These are phyloP conservation scores for Pterophyllum scalare DNA, from an alignment of 2,113 vertebrate species.

Conservation along the genomic window DNA sequence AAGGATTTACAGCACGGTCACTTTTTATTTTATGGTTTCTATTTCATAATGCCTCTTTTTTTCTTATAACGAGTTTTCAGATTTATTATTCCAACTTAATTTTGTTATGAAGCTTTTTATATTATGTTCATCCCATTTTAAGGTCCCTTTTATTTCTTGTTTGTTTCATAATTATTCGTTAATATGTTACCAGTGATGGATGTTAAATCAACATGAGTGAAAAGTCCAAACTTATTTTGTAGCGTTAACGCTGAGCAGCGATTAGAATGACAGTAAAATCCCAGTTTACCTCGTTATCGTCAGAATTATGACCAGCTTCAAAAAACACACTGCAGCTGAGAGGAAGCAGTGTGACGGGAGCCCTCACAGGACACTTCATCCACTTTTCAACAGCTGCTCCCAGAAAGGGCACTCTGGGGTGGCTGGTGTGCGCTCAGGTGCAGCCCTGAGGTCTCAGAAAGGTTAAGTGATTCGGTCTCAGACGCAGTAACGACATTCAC, in stretches of 20 bases:
- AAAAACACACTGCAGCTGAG: neutral
- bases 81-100: neutral
- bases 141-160: neutral
- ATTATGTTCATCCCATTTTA: neutral
- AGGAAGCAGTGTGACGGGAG: neutral
- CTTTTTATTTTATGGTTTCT: neutral
- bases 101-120: neutral
- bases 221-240: neutral
- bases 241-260: neutral
- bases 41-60: neutral
- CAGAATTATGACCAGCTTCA: neutral
- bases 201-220: neutral
- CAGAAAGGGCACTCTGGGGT: neutral
- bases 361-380: neutral
- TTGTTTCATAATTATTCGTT: neutral
- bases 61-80: too few species aligned
- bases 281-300: neutral
- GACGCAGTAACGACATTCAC: neutral
- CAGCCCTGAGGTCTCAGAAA: constrained; percentile 21
- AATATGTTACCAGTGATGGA: neutral
- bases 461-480: neutral
- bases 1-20: neutral
- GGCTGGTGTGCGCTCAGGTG: constrained; percentile 6
- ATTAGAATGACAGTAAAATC: accelerated
- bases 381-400: neutral